Conservation (phyloP, 2,888 invertebrate genomes). For the Drosophila macrospina region DNA sequence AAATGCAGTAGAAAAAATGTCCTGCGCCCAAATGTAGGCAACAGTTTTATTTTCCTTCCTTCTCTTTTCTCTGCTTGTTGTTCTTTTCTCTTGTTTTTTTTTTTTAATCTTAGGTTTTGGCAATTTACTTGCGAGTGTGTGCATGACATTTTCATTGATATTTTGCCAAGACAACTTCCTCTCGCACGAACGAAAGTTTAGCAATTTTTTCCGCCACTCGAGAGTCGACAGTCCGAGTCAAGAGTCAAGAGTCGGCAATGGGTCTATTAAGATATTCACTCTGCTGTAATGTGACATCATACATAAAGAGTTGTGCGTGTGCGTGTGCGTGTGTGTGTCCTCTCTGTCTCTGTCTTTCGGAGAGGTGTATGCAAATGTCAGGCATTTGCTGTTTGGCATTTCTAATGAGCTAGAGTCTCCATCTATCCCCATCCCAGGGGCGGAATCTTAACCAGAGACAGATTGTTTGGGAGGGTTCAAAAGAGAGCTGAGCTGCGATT, state of each 20-base stretch:
- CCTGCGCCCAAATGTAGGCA: conserved; percentile 60
- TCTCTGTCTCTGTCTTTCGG: conserved; percentile 19
- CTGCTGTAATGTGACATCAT: conserved; percentile 79
- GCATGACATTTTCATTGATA: conserved; percentile 79
- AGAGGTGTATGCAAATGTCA: conserved; percentile 75
- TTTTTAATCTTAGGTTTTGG: conserved; percentile 60
- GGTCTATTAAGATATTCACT: conserved; percentile 80
- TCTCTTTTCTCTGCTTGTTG: conserved; percentile 13
- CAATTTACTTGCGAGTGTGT: conserved; percentile 73
- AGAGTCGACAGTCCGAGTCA: conserved; percentile 22
- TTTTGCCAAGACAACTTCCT: conserved; percentile 40
- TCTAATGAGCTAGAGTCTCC: conserved; percentile 66
- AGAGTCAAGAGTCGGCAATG: conserved; percentile 14
- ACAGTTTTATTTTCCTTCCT: conserved; percentile 37
- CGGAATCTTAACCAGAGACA: conserved; percentile 22
- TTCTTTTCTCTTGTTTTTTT: conserved; percentile 24
- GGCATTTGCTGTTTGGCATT: conserved; percentile 77
- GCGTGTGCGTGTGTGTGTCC: conserved; percentile 13
- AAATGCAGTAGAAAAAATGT: conserved; percentile 70
- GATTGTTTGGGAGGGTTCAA: conserved; percentile 29
- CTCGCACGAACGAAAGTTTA: conserved; percentile 72
- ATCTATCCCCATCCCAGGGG: neutral
- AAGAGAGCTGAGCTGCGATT: conserved; percentile 70
- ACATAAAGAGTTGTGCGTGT: conserved; percentile 70
- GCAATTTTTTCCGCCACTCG: conserved; percentile 76